phyloP scores from a whole-genome alignment of 2,797 vertebrate species.

The Periophthalmus magnuspinnatus region DNA sequence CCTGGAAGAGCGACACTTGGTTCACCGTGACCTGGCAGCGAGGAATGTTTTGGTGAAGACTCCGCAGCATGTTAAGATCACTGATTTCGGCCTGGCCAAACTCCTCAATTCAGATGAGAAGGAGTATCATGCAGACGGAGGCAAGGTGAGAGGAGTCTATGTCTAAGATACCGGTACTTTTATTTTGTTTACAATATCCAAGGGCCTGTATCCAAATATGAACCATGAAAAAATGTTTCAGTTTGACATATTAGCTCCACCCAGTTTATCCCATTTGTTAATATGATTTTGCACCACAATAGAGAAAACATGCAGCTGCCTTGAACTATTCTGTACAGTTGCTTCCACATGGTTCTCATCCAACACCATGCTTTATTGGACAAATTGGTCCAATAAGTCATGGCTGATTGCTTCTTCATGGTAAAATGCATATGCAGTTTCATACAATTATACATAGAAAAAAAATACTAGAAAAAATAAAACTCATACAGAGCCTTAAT shows the following conservation, averaged over 20 bases:
- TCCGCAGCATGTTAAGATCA: slow-evolving; percentile 96
- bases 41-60: slow-evolving; percentile 96
- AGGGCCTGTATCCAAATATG: neutral
- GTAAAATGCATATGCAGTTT: too few relatives aligned
- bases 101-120: slow-evolving; percentile 93
- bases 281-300: too few relatives aligned
- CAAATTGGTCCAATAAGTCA: too few relatives aligned
- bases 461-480: neutral
- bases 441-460: too few relatives aligned
- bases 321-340: too few relatives aligned
- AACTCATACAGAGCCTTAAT: neutral
- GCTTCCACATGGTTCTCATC: neutral
- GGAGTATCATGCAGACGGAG: slow-evolving; percentile 95
- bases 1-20: slow-evolving; percentile 92
- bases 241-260: neutral
- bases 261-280: neutral
- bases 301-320: neutral
- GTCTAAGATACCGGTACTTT: too few relatives aligned
- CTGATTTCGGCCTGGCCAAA: slow-evolving; percentile 96
- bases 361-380: too few relatives aligned
- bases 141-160: slow-evolving; percentile 83
- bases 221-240: neutral
- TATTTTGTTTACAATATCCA: too few relatives aligned
- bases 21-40: slow-evolving; percentile 95
- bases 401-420: too few relatives aligned